Evolutionary conservation across 2,113 vertebrate species (phyloP).

Genomic region (Megaceryle torquata): DNA sequence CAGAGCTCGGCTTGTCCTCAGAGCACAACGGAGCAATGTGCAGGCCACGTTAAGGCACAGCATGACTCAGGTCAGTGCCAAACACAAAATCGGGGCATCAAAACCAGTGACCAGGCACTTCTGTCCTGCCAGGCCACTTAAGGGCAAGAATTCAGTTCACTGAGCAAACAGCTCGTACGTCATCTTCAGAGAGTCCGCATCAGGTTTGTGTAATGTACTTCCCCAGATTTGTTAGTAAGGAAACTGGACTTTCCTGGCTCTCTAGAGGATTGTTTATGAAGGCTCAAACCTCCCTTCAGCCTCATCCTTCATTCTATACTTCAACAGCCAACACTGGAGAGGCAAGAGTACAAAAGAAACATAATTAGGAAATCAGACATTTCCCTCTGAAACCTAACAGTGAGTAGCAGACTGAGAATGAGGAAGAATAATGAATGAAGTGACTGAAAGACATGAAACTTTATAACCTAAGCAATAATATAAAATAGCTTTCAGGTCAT

Average conservation of each 20-base stretch:
- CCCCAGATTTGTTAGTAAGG: constrained; percentile 57
- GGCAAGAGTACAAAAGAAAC: constrained; percentile 62
- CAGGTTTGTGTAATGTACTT: not conserved
- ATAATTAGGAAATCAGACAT: constrained; percentile 58
- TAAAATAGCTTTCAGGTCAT: not conserved
- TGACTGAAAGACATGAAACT: constrained; percentile 6
- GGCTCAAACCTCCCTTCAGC: constrained; percentile 60
- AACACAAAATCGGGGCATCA: not conserved
- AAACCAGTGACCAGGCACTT: not conserved
- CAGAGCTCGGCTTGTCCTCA: not conserved
- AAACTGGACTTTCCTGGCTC: constrained; percentile 61
- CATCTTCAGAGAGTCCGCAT: not conserved
- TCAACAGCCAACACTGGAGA: constrained; percentile 62
- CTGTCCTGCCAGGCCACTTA: not conserved
- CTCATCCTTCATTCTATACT: constrained; percentile 64
- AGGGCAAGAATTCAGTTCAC: not conserved
- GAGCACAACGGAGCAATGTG: accelerated
- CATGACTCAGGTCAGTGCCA: not conserved
- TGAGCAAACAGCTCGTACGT: not conserved
- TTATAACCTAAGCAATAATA: not conserved
- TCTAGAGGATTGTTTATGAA: constrained; percentile 68
- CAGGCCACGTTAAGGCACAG: not conserved
- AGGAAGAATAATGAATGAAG: constrained; percentile 29
- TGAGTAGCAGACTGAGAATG: not conserved
- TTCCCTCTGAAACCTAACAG: constrained; percentile 44